A percentile compares a stretch with the other conserved stretches of the same genome.
phyloP scores from a whole-genome alignment of 2,888 invertebrate species.

The Pseudococcus viburni region DNA sequence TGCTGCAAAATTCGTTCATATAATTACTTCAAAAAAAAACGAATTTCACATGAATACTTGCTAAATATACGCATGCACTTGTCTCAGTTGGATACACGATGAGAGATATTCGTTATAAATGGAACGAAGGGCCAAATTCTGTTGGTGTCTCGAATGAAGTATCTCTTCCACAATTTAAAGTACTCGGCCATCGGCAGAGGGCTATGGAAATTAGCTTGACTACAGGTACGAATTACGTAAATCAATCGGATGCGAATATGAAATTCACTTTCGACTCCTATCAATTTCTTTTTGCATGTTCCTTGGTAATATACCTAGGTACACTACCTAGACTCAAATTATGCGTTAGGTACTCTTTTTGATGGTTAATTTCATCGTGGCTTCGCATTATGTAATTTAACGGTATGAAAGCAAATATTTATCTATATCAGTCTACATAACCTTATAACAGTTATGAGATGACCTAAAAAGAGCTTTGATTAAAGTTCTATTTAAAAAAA shows the following conservation, averaged over 20 bases:
- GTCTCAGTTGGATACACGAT: constrained; percentile 95
- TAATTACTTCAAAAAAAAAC: background rate
- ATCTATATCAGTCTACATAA: too few relatives aligned
- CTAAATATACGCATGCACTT: constrained; percentile 7
- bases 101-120: constrained; percentile 97
- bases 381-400: too few relatives aligned
- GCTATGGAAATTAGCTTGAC: constrained; percentile 97
- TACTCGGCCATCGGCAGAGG: constrained; percentile 95
- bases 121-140: constrained; percentile 96
- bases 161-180: constrained; percentile 98
- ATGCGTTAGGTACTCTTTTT: too few relatives aligned
- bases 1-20: background rate
- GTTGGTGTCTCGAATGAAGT: constrained; percentile 96
- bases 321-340: too few relatives aligned
- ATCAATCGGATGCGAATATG: background rate
- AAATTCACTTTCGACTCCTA: background rate
- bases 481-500: too few relatives aligned
- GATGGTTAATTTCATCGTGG: too few relatives aligned
- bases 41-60: background rate
- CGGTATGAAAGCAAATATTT: too few relatives aligned
- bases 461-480: too few relatives aligned
- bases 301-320: background rate
- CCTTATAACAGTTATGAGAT: too few relatives aligned
- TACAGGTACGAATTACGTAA: constrained; percentile 80
- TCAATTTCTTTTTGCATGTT: background rate